Evolutionary conservation across 2,113 vertebrate genomes (phyloP).

Genomic region (Scortum barcoo): DNA sequence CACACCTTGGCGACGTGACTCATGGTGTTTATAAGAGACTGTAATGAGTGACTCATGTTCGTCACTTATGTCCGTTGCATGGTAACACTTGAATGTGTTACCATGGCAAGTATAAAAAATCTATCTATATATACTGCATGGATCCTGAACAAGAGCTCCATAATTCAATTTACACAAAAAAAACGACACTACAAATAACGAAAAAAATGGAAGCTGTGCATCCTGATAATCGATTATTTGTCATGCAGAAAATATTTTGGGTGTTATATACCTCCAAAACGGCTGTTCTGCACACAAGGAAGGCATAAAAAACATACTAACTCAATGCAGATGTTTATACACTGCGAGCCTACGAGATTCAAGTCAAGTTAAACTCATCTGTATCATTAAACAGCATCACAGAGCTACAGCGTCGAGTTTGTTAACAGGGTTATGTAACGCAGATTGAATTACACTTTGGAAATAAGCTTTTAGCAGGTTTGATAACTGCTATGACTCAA

Average conservation of each 20-base stretch:
- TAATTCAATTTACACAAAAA: neutral
- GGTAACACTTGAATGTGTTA: slow-evolving; percentile 46
- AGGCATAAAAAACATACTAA: neutral
- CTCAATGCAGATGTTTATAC: neutral
- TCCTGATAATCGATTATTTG: neutral
- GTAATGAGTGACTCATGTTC: slow-evolving; percentile 59
- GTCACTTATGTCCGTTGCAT: slow-evolving; percentile 50
- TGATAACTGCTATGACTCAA: slow-evolving; percentile 52
- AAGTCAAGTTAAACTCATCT: neutral
- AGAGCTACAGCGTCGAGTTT: slow-evolving; percentile 12
- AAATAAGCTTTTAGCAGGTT: slow-evolving; percentile 51
- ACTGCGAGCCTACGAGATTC: neutral
- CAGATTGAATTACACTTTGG: slow-evolving; percentile 35
- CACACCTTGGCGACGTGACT: slow-evolving; percentile 66
- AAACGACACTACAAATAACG: too few species aligned
- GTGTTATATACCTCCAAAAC: neutral
- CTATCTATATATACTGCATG: neutral
- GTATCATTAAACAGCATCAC: neutral
- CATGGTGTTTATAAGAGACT: slow-evolving; percentile 40
- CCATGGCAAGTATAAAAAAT: slow-evolving; percentile 37
- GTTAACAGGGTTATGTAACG: slow-evolving; percentile 32
- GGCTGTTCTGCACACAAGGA: neutral
- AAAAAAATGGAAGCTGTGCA: neutral
- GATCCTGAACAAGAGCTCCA: neutral
- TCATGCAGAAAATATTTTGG: neutral